These are phyloP conservation scores for Kryptolebias marmoratus DNA, from an alignment of 2,113 vertebrate genomes.

Conservation along the genomic window DNA sequence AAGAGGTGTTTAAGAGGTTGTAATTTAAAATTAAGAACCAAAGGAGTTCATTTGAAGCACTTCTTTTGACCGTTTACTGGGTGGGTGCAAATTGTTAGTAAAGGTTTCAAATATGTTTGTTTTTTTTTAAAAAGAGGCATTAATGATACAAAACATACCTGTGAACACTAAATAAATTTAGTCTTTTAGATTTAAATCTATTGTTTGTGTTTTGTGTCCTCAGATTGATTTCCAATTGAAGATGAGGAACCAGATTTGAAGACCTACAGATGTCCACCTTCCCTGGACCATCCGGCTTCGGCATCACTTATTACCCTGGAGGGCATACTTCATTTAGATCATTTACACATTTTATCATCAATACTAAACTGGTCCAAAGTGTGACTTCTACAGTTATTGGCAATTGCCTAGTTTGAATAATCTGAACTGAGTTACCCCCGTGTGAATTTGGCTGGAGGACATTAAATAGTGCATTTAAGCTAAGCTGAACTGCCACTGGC, in stretches of 20 bases:
- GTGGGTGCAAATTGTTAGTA: too few species aligned
- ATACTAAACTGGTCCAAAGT: slow-evolving; percentile 13
- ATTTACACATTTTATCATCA: slow-evolving; percentile 10
- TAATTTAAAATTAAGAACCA: background rate
- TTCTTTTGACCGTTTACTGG: background rate
- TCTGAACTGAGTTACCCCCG: slow-evolving; percentile 31
- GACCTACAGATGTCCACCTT: slow-evolving; percentile 40
- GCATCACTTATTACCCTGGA: slow-evolving; percentile 12
- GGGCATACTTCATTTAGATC: background rate
- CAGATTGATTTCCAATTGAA: slow-evolving; percentile 57
- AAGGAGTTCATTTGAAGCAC: slow-evolving; percentile 8
- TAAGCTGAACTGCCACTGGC: slow-evolving; percentile 23
- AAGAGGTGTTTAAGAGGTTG: background rate
- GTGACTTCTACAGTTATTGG: slow-evolving; percentile 19
- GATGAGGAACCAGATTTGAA: slow-evolving; percentile 58
- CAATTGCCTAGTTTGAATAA: slow-evolving; percentile 39
- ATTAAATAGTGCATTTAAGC: slow-evolving; percentile 24
- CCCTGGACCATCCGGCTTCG: slow-evolving; percentile 21
- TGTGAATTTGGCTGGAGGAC: slow-evolving; percentile 25
- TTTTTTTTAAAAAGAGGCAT: too few species aligned
- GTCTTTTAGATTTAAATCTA: background rate
- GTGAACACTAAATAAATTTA: background rate
- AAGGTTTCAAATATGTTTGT: too few species aligned
- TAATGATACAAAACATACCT: too few species aligned
- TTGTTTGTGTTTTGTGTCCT: slow-evolving; percentile 28